A percentile compares a stretch with the other conserved stretches of the same genome.
phyloP scores from a whole-genome alignment of 2,888 invertebrate genomes.

The Chouioia cunea region DNA sequence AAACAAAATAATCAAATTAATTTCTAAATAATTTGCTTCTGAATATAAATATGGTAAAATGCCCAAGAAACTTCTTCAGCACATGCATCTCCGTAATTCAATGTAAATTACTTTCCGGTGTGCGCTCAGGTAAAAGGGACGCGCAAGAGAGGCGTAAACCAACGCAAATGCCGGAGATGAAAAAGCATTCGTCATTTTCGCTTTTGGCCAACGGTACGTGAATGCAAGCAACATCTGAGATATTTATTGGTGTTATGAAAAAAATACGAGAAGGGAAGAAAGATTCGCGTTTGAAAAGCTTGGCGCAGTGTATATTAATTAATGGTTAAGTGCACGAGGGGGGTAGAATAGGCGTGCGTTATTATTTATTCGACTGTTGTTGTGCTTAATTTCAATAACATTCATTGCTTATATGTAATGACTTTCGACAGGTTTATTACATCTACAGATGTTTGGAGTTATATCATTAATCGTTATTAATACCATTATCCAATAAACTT shows the following conservation, averaged over 20 bases:
- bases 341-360: conserved; percentile 19
- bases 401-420: no score
- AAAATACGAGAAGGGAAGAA: background rate
- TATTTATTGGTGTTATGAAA: conserved; percentile 32
- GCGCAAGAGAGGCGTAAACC: conserved; percentile 7
- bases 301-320: conserved; percentile 38
- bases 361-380: no score
- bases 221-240: conserved; percentile 19
- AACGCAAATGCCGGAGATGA: conserved; percentile 17
- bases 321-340: conserved; percentile 32
- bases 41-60: background rate
- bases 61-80: conserved; percentile 8
- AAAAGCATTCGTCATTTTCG: conserved; percentile 42
- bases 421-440: no score
- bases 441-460: no score
- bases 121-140: conserved; percentile 45
- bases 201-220: conserved; percentile 15
- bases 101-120: conserved; percentile 20
- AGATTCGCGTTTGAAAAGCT: background rate
- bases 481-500: no score
- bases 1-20: no score
- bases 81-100: conserved; percentile 19
- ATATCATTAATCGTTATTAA: no score
- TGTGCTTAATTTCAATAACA: no score
- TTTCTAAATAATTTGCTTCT: no score